Evolutionary conservation across 2,888 invertebrate species (phyloP).

Genomic region (Cetonia aurata): DNA sequence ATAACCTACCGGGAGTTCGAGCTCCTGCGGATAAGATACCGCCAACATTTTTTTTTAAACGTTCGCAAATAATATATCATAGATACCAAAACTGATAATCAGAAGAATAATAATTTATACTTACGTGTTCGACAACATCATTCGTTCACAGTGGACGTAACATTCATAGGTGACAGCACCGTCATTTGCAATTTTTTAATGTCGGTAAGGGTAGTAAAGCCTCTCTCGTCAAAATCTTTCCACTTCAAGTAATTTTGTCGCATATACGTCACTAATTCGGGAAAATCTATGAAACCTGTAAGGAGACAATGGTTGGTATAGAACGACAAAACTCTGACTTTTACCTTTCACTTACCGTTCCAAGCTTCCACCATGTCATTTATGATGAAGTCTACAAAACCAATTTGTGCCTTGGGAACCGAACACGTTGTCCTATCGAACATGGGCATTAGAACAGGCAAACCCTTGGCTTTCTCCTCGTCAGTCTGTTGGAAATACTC

Average conservation of each 20-base stretch:
- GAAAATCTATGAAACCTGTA: constrained; percentile 92
- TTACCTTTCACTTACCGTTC: constrained; percentile 77
- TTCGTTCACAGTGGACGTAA: constrained; percentile 46
- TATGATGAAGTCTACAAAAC: constrained; percentile 97
- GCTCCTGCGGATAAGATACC: no score
- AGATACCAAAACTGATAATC: constrained; percentile 46
- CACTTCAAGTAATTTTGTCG: constrained; percentile 90
- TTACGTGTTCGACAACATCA: constrained; percentile 59
- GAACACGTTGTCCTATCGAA: constrained; percentile 96
- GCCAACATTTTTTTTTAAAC: no score
- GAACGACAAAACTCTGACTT: not conserved
- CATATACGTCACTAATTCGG: constrained; percentile 88
- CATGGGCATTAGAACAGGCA: constrained; percentile 99
- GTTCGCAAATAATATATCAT: constrained; percentile 31
- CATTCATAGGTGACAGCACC: constrained; percentile 46
- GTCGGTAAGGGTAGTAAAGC: constrained; percentile 79
- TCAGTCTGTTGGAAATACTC: constrained; percentile 99
- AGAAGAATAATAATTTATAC: constrained; percentile 42
- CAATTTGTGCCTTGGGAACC: constrained; percentile 97
- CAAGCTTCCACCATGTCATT: constrained; percentile 98
- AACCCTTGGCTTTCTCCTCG: constrained; percentile 88
- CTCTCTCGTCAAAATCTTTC: constrained; percentile 87
- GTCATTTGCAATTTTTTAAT: constrained; percentile 69
- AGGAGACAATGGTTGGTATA: constrained; percentile 46
- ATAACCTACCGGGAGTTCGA: no score